Evolutionary conservation across 2,797 vertebrate species (phyloP), one percentile per base, ranked within the genome.

Genomic region (Tachyglossus aculeatus): DNA sequence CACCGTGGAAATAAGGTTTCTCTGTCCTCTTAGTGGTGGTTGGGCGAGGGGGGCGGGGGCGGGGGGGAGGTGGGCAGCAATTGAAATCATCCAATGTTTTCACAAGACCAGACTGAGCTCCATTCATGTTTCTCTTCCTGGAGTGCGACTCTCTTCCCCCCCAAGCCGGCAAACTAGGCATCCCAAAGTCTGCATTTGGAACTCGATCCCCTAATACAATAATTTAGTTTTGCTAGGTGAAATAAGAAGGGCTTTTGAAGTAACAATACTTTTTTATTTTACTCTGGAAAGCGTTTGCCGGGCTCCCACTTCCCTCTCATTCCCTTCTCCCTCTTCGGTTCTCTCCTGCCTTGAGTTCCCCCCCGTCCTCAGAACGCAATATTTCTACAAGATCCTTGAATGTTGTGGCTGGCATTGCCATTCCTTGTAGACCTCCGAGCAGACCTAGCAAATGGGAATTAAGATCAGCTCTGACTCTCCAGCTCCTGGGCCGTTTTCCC

Each of bases 401-500:
- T 29, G 21, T 16, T 3, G 1, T 4, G 44, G 61, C 76, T 32
- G 43, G 25, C 14, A 71, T 50, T 65, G 70, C 67, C 67, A 5
- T 59, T 40, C 67, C 63, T 69, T 0, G 12, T 84, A 68, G 85
- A 57, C 57, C 41, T 18, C 0, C 3, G 21, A 1, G 70, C 18
- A 21, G 67, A 58, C 83, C 68, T 2, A n/a, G 53, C 36, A 73
- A 29, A 37, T 63, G 85, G 79, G 88, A 51, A 38, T 67, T 69
- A 54, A 71, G 86, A 80, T 89, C 85, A 89, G 75, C 82, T 71
- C 37, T 67, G 69, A 65, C 58, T 81, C 61, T 74, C 65, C 78
- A 68, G 76, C 72, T 86, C 78, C 77, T 77, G 58, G 79, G 71
- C 80, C 65, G 14, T 65, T 74, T 66, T 71, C 88, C 71, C 52